Conservation (phyloP, 2,113 vertebrate species). For the Albula goreensis region DNA sequence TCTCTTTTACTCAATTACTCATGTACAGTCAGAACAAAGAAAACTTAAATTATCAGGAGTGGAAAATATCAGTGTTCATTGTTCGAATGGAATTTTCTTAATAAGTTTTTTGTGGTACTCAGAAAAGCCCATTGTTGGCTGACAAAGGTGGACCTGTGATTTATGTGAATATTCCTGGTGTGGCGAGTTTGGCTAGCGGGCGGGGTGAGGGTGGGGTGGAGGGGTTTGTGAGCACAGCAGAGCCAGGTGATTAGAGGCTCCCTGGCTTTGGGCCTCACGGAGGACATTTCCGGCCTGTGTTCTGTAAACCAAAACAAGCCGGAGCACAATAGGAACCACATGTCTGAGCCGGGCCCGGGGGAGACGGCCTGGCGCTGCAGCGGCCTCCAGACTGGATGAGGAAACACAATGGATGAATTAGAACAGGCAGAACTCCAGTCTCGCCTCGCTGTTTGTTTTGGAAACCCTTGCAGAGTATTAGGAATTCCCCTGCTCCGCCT, state of each 20-base stretch:
- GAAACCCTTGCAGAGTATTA: background rate
- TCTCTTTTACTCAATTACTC: background rate
- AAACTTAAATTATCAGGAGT: background rate
- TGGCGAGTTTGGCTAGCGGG: background rate
- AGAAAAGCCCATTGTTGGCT: background rate
- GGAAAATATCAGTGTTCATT: background rate
- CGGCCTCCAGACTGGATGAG: background rate
- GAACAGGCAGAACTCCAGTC: background rate
- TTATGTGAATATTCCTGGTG: background rate
- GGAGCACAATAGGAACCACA: conserved; percentile 10
- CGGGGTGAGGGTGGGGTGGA: background rate
- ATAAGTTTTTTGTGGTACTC: background rate
- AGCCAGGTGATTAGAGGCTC: conserved; percentile 9
- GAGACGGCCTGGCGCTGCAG: background rate
- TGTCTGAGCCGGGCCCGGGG: background rate
- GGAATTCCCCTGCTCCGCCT: background rate
- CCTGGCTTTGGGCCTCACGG: background rate
- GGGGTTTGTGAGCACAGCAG: background rate
- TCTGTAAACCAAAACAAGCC: conserved; percentile 12
- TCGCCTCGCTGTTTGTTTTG: background rate
- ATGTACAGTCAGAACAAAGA: background rate
- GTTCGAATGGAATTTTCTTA: conserved; percentile 3
- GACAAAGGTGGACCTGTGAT: conserved; percentile 1
- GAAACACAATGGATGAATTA: background rate
- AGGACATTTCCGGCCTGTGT: conserved; percentile 22